A percentile compares a stretch with the other conserved stretches of the same genome.
phyloP scores from a whole-genome alignment of 2,888 invertebrate species.

The Reticulitermes lucifugus region DNA sequence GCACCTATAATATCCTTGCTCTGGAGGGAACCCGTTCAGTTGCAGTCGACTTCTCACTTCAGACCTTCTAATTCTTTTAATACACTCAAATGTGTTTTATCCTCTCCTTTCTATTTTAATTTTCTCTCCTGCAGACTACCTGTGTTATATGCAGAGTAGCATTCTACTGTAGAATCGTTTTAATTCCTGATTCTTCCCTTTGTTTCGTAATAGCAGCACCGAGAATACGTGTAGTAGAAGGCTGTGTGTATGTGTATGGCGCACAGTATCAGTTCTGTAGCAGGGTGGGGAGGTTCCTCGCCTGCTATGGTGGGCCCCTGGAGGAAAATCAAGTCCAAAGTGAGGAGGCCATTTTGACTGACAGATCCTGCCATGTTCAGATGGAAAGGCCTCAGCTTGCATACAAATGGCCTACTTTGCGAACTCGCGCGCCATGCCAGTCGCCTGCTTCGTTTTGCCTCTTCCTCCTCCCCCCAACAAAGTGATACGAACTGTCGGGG shows the following conservation, averaged over 20 bases:
- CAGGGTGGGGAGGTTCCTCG: constrained; percentile 25
- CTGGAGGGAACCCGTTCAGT: no score
- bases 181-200: constrained; percentile 51
- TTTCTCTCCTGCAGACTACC: constrained; percentile 31
- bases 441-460: constrained; percentile 58
- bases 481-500: constrained; percentile 54
- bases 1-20: no score
- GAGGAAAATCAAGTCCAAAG: constrained; percentile 60
- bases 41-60: not conserved
- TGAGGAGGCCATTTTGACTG: constrained; percentile 63
- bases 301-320: constrained; percentile 56
- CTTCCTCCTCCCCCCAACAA: constrained; percentile 44
- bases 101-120: constrained; percentile 37
- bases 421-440: constrained; percentile 59
- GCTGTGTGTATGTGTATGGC: constrained; percentile 2
- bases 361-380: constrained; percentile 65
- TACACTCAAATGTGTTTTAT: constrained; percentile 21
- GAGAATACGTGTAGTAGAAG: constrained; percentile 27
- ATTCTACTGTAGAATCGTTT: constrained; percentile 43
- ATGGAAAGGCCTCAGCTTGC: constrained; percentile 63
- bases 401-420: constrained; percentile 64
- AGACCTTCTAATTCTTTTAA: constrained; percentile 37
- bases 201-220: constrained; percentile 41
- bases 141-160: constrained; percentile 27
- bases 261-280: constrained; percentile 36